A percentile compares a stretch with the other conserved stretches of the same genome.
These are phyloP conservation scores for Hydropotes inermis DNA, from an alignment of 2,113 vertebrate genomes.

Conservation along the genomic window DNA sequence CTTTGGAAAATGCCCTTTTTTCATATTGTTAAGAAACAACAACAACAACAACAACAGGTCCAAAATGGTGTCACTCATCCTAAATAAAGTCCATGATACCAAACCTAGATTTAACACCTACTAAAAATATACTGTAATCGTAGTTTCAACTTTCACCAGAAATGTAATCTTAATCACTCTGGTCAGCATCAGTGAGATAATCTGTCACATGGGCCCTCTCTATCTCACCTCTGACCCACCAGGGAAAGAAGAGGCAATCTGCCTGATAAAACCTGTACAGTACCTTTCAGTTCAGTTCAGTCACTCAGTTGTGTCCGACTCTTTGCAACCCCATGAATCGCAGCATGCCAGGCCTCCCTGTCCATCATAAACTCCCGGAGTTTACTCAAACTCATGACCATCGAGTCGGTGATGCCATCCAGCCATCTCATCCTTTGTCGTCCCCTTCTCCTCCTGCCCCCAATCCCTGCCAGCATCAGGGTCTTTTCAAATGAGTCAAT, in stretches of 20 bases:
- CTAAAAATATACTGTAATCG: background rate
- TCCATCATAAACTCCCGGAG: too few species aligned
- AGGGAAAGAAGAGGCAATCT: background rate
- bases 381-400: too few species aligned
- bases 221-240: background rate
- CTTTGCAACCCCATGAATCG: too few species aligned
- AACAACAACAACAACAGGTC: too few species aligned
- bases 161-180: background rate
- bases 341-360: too few species aligned
- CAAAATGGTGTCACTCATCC: background rate
- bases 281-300: background rate
- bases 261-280: background rate
- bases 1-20: background rate
- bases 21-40: background rate
- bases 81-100: background rate
- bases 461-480: too few species aligned
- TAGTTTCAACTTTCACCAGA: background rate
- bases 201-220: background rate
- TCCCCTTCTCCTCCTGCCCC: too few species aligned
- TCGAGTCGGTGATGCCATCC: too few species aligned
- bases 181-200: background rate
- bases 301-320: too few species aligned
- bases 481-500: too few species aligned
- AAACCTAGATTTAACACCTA: background rate
- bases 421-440: too few species aligned